These are phyloP conservation scores for Pocillopora damicornis DNA, from an alignment of 64 coral and sea anemone genomes.

Conservation along the genomic window DNA sequence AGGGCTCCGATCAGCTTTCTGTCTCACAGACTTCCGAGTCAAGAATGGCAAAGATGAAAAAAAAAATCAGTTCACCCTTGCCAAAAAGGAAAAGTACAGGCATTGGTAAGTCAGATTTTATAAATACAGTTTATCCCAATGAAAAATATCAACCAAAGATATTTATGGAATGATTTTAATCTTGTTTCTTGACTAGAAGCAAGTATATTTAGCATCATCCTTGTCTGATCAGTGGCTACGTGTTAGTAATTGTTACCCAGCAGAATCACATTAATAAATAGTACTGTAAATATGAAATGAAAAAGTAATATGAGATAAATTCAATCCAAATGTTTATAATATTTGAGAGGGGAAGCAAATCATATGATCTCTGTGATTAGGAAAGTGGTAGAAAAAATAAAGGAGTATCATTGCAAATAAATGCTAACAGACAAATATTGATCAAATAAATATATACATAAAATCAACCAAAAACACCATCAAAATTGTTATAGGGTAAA, in stretches of 20 bases:
- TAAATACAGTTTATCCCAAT: not conserved
- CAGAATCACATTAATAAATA: too few species aligned
- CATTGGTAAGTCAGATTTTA: conserved; percentile 21
- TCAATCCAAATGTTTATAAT: too few species aligned
- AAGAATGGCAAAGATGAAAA: conserved; percentile 91
- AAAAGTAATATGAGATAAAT: too few species aligned
- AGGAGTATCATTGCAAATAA: too few species aligned
- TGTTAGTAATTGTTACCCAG: not conserved
- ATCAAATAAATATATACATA: too few species aligned
- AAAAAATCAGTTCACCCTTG: conserved; percentile 87
- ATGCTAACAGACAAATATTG: too few species aligned
- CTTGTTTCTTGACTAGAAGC: not conserved
- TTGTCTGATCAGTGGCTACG: not conserved
- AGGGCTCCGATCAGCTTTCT: conserved; percentile 62
- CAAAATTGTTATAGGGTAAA: too few species aligned
- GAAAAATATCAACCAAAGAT: not conserved
- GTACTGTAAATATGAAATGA: too few species aligned
- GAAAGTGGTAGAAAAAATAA: not conserved
- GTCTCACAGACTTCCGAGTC: conserved; percentile 68
- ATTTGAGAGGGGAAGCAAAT: not conserved
- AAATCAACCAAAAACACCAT: too few species aligned
- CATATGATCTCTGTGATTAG: not conserved
- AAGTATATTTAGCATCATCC: not conserved
- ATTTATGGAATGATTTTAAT: not conserved
- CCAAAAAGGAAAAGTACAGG: conserved; percentile 56